Evolutionary conservation across 2,113 vertebrate genomes (phyloP).

Genomic region (Isichthys henryi): DNA sequence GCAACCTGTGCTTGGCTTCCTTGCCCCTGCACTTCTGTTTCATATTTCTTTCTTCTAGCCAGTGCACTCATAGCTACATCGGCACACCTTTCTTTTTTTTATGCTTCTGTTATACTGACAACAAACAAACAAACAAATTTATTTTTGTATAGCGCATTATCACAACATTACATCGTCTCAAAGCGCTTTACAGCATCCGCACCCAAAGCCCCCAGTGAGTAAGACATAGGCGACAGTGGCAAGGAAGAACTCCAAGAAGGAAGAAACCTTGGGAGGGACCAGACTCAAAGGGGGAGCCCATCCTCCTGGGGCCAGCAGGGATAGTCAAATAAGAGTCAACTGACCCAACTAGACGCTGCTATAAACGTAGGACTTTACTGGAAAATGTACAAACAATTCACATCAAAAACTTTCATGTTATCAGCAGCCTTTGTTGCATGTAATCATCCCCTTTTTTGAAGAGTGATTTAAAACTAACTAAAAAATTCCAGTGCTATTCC

Average conservation of each 20-base stretch:
- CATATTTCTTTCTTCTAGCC: neutral
- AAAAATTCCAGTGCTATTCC: neutral
- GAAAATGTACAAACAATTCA: neutral
- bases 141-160: no score
- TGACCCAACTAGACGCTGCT: neutral
- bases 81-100: neutral
- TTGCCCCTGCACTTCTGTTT: neutral
- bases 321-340: no score
- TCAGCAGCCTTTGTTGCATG: neutral
- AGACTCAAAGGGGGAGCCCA: no score
- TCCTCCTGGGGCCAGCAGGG: no score
- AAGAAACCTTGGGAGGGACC: no score
- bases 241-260: no score
- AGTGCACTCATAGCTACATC: neutral
- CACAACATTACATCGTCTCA: no score
- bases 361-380: neutral
- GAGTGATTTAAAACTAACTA: neutral
- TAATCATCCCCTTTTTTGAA: neutral
- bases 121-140: no score
- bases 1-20: neutral
- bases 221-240: no score
- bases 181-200: no score
- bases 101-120: neutral
- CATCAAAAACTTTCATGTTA: neutral
- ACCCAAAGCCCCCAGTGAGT: no score